Evolutionary conservation across 2,888 invertebrate genomes (phyloP).

Genomic region (Resseliella maxima): DNA sequence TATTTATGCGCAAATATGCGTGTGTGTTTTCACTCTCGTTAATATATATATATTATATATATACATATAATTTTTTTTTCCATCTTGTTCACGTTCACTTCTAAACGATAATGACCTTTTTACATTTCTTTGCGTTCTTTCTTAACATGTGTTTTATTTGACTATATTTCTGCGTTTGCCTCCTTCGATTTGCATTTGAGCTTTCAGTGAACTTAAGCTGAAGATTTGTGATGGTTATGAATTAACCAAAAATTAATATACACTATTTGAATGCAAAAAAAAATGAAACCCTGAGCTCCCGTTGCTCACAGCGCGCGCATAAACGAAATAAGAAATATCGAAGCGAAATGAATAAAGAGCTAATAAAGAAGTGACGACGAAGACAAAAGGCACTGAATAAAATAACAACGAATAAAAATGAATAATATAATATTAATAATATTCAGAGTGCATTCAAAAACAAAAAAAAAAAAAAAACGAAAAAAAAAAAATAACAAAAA

Average conservation of each 20-base stretch:
- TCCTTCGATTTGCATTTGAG: slow-evolving; percentile 5
- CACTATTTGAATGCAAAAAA: not conserved
- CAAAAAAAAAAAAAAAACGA: too few species aligned
- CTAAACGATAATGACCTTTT: slow-evolving; percentile 39
- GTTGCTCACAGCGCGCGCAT: not conserved
- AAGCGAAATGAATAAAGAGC: not conserved
- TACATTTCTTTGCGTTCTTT: not conserved
- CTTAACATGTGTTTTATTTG: not conserved
- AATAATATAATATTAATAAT: slow-evolving; percentile 34
- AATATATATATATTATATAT: too few species aligned
- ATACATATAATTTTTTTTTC: not conserved
- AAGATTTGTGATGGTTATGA: slow-evolving; percentile 53
- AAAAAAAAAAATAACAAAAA: too few species aligned
- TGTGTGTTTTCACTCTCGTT: slow-evolving; percentile 51
- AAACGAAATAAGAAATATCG: not conserved
- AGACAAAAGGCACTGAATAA: slow-evolving; percentile 4
- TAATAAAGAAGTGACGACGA: slow-evolving; percentile 38
- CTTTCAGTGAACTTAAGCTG: slow-evolving; percentile 47
- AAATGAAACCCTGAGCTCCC: not conserved
- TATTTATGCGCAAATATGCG: slow-evolving; percentile 19
- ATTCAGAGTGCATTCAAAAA: not conserved
- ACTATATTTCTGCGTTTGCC: not conserved
- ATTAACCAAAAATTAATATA: slow-evolving; percentile 52
- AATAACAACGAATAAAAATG: slow-evolving; percentile 38
- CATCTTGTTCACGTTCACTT: not conserved